A percentile compares a stretch with the other conserved stretches of the same genome.
Conservation (phyloP, 1,140 invertebrate genomes). For the Drosophila ohnishii region DNA sequence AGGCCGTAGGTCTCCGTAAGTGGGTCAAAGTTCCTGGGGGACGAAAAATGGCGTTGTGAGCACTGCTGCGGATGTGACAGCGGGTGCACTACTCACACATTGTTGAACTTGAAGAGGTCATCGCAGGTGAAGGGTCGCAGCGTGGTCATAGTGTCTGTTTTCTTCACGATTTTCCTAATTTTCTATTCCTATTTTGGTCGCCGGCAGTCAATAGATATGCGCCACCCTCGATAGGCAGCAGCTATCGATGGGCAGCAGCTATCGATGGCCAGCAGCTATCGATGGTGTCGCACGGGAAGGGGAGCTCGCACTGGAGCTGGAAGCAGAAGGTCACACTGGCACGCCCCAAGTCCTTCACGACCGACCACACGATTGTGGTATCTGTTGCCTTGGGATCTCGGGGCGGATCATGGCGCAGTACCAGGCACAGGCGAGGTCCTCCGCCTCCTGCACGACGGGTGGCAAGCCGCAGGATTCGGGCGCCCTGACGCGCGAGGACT, state of each 20-base stretch:
- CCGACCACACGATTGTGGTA: conserved; percentile 5
- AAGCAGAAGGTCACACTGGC: conserved; percentile 17
- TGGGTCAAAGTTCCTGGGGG: conserved; percentile 94
- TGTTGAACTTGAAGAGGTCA: conserved; percentile 98
- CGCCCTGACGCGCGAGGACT: conserved; percentile 83
- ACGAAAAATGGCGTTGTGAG: conserved; percentile 24
- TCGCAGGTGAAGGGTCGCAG: conserved; percentile 95
- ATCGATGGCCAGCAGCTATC: conserved; percentile 10
- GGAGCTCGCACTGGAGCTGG: neutral
- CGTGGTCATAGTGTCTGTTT: conserved; percentile 90
- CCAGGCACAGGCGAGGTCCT: conserved; percentile 6
- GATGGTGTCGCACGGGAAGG: neutral
- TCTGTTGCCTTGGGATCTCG: conserved; percentile 18
- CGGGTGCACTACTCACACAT: conserved; percentile 89
- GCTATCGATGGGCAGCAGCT: too few species aligned
- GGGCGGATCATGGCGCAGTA: conserved; percentile 26
- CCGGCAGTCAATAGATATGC: conserved; percentile 22
- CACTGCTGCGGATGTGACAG: neutral
- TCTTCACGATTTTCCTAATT: neutral
- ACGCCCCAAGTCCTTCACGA: conserved; percentile 16
- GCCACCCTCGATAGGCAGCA: neutral
- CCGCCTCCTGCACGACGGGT: conserved; percentile 1
- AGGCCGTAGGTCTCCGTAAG: conserved; percentile 99
- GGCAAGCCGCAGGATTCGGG: conserved; percentile 60
- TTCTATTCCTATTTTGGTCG: neutral